Base-by-base conservation (phyloP, 2,888 invertebrate species). In the Napeogenes sylphis region DNA sequence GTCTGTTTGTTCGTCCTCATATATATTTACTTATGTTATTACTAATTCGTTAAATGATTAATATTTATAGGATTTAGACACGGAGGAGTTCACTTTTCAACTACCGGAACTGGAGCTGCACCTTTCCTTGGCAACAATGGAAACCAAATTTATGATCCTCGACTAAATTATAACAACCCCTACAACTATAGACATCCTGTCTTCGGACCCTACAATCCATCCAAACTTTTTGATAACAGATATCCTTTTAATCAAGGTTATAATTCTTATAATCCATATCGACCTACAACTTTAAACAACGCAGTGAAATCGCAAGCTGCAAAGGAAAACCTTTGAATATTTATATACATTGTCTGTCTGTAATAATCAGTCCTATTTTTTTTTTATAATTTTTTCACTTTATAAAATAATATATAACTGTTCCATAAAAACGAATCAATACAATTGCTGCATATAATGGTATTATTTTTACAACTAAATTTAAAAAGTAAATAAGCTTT, bases 61-160 rank as follows among this genome's bases (percentile, higher is more conserved):
- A 42, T 56, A 47, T 45, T 68, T 70, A 38, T 76, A 90, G 90
- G 90, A 59, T 94, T 93, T 81, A 91, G 92, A 70, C 92, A 94
- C 45, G 90, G 92, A 67, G 93, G 93, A n/a, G 91, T 93, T 6
- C 94, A 94, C 75, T 83, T 94, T 58, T 93, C 94, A 21, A 92
- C 93, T 78, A 91, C 76, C 86, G 93, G 76, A 79, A 93, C 77
- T 87, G 91, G 74, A 79, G 91, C 71, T 83, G 38, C 55, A 5
- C 55, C 66, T 3, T 21, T 66, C 14, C 55, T 63, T 63, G 61
- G 62, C 57, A 70, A 64, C 12, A 66, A 59, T 51, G 62, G 67
- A 45, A 57, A 63, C 8, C 63, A 66, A 51, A 55, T 61, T 14
- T 72, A 71, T 51, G 69, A 74, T 61, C 70, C 71, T 4, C 61